Evolutionary conservation across 2,797 vertebrate species (phyloP), one percentile per base, ranked within the genome.

Genomic region (Rousettus madagascariensis): DNA sequence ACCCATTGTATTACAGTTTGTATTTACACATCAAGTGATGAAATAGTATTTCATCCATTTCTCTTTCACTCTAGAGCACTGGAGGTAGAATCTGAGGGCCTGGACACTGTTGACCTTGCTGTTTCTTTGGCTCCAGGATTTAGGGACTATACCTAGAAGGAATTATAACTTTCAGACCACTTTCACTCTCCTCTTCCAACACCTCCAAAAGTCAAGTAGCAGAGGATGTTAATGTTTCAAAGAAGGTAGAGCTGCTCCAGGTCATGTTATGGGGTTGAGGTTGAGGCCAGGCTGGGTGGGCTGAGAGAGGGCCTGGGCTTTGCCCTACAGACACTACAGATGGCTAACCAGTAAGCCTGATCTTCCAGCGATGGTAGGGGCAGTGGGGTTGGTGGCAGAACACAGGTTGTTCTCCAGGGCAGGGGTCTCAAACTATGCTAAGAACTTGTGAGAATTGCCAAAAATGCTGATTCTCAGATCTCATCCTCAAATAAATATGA

Each of bases 351-450:
- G 22, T 20, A 38, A 77, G 77, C 51, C 86, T 36, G 7, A 11
- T 24, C 33, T n/a, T 83, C 20, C 5, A 30, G 8, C 3, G 7
- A 0, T 41, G 24, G 33, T 51, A n/a, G 4, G 2, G 15, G n/a
- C 17, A 1, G 7, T n/a, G n/a, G 59, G 8, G 12, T 36, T 74
- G n/a, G 11, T 2, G 20, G 28, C 51, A 38, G 55, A 53, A 69
- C 2, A 3, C 43, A 26, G 75, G 30, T 30, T 8, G 12, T n/a
- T 71, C 30, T 49, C 91, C 0, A 0, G 65, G 11, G 33, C 8
- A 22, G 43, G 43, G 61, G 24, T 36, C 30, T 51, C 15, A 51
- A 13, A 33, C 30, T 33, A 9, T 49, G 20, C 30, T 0, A 1
- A 8, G 41, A 3, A 3, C 28, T 30, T 51, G 15, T 11, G 0